Percentiles rank a stretch among this genome's conserved stretches.
Evolutionary conservation across 2,797 vertebrate species (phyloP).

Genomic region (Eulemur rubriventer): DNA sequence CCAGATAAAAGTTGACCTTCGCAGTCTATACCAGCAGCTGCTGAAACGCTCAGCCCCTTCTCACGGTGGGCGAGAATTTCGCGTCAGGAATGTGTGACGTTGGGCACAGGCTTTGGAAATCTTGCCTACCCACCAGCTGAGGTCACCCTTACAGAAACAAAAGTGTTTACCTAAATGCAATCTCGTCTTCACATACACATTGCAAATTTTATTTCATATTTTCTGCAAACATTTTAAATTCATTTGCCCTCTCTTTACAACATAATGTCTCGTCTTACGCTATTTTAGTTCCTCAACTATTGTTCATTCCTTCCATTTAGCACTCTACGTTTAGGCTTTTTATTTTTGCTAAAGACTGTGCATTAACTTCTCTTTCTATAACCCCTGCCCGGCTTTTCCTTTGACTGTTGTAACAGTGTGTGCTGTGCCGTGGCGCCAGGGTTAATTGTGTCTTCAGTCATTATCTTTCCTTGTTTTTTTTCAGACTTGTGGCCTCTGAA

Average conservation of each 20-base stretch:
- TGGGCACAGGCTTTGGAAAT: not conserved
- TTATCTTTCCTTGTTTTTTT: slow-evolving; percentile 86
- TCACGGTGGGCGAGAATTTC: fast-evolving
- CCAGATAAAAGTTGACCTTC: not conserved
- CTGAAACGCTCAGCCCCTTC: fast-evolving
- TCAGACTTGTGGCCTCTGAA: slow-evolving; percentile 80
- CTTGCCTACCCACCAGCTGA: not conserved
- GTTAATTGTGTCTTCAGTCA: slow-evolving; percentile 82
- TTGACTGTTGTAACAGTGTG: slow-evolving; percentile 76
- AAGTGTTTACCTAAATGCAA: slow-evolving; percentile 55
- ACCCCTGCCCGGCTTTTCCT: slow-evolving; percentile 81
- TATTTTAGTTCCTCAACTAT: slow-evolving; percentile 67
- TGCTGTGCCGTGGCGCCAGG: slow-evolving; percentile 72
- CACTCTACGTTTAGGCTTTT: not conserved
- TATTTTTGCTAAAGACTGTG: not conserved
- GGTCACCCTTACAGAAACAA: slow-evolving; percentile 57
- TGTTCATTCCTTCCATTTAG: slow-evolving; percentile 62
- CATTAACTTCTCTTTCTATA: slow-evolving; percentile 76
- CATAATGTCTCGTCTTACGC: slow-evolving; percentile 61
- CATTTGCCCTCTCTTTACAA: slow-evolving; percentile 33
- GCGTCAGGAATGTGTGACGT: not conserved
- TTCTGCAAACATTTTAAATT: slow-evolving; percentile 61
- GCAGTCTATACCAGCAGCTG: fast-evolving
- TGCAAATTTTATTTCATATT: slow-evolving; percentile 61
- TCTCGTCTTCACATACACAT: slow-evolving; percentile 52